Evolutionary conservation across 2,797 vertebrate genomes (phyloP).

Genomic region (Hippopotamyrus pictus): DNA sequence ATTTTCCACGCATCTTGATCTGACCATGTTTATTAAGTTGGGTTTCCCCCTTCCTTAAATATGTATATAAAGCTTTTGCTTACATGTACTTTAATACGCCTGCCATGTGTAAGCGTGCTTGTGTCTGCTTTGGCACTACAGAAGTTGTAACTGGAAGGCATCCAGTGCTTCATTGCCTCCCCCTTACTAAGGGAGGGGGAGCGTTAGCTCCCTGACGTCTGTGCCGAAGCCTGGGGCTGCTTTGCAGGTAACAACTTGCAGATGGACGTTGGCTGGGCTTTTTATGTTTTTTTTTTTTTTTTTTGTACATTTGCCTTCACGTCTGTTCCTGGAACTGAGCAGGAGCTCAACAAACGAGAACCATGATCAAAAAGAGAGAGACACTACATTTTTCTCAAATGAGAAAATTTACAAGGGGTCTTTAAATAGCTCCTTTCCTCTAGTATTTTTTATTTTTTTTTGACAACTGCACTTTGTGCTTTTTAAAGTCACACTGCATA

Average conservation of each 20-base stretch:
- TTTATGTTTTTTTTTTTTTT: not conserved
- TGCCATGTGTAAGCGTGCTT: not conserved
- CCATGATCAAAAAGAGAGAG: not conserved
- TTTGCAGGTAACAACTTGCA: constrained; percentile 41
- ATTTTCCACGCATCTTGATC: not conserved
- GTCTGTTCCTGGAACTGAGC: constrained; percentile 20
- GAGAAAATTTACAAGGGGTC: not conserved
- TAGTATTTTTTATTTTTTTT: not conserved
- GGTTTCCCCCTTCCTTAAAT: not conserved
- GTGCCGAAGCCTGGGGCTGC: constrained; percentile 19
- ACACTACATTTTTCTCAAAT: not conserved
- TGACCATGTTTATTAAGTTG: not conserved
- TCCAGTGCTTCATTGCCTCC: constrained; percentile 11
- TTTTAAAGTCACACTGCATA: not conserved
- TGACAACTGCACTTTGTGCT: not conserved
- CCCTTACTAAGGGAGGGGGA: constrained; percentile 25
- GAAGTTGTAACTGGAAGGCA: constrained; percentile 8
- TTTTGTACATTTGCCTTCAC: not conserved
- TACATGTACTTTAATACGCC: not conserved
- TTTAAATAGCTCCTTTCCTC: not conserved
- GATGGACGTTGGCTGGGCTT: constrained; percentile 12
- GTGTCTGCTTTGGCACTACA: constrained; percentile 2
- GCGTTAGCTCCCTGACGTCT: constrained; percentile 26
- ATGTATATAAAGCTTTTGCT: not conserved
- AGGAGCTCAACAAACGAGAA: not conserved